These are phyloP conservation scores for Microctonus brassicae DNA, from an alignment of 2,888 invertebrate species.

Conservation along the genomic window DNA sequence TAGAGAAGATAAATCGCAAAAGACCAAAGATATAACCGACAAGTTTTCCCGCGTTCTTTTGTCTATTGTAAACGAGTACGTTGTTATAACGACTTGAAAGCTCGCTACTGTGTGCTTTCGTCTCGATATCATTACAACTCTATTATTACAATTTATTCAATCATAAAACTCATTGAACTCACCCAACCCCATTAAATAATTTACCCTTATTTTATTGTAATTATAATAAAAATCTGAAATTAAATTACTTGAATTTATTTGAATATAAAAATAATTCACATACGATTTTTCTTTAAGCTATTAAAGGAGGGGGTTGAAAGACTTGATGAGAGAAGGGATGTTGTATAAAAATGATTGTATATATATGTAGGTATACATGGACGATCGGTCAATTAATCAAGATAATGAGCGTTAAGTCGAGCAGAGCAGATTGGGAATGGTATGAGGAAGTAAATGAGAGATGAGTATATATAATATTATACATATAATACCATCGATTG, in stretches of 20 bases:
- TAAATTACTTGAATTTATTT: too few species aligned
- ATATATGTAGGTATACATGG: slow-evolving; percentile 56
- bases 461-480: slow-evolving; percentile 5
- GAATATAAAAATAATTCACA: too few species aligned
- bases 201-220: not conserved
- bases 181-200: not conserved
- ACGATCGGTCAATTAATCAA: slow-evolving; percentile 70
- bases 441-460: slow-evolving; percentile 29
- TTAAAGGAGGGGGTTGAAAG: too few species aligned
- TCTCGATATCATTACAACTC: slow-evolving; percentile 28
- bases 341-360: slow-evolving; percentile 42
- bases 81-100: slow-evolving; percentile 39
- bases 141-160: slow-evolving; percentile 11
- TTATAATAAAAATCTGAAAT: too few species aligned
- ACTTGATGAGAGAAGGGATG: slow-evolving; percentile 23
- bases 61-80: slow-evolving; percentile 61
- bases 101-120: slow-evolving; percentile 8
- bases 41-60: slow-evolving; percentile 65
- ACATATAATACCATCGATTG: not conserved
- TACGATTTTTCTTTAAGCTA: too few species aligned
- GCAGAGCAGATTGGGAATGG: slow-evolving; percentile 35
- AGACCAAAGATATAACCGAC: slow-evolving; percentile 40
- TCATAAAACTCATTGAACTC: not conserved
- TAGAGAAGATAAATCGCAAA: slow-evolving; percentile 40
- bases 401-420: slow-evolving; percentile 67